Evolutionary conservation across 1,140 invertebrate species (phyloP), one percentile per base, ranked within the genome.

Genomic region (Metaphire vulgaris): DNA sequence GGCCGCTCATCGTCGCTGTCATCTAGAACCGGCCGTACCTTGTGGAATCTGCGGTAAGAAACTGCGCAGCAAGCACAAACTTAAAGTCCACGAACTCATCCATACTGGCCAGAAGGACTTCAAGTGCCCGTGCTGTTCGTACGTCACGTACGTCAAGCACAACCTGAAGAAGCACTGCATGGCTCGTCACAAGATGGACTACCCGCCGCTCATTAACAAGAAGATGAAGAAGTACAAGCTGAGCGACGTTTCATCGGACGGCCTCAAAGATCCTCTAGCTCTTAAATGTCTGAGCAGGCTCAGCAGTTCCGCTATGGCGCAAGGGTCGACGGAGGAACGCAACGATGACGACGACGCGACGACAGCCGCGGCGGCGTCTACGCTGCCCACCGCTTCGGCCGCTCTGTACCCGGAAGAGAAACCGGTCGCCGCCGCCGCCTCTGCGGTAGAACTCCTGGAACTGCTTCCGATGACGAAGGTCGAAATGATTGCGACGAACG

Each of bases 21-120:
- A 75, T 33, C 21, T 30, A 33, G 65, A 75, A 30, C 56, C 30
- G 16, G 32, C 67, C 29, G 34, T 75, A 28, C 33, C 66, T 16
- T 75, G 74, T 75, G 64, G 30, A n/a, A 32, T 28, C n/a, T 75
- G 74, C 31, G 30, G 65, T 21, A 75, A 75, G 66, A 75, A 75
- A 34, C 65, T 75, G n/a, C 34, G 34, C 28, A 68, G 65, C 66
- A 66, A 32, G 67, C 74, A 75, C 66, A 75, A 75, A 68, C 66
- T 75, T 2, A 26, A 32, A 29, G 31, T 34, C 21, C 74, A 75
- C 74, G 33, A 32, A 33, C n/a, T 68, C 6, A 34, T 75, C n/a
- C 74, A 75, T 64, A 75, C 74, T 30, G 74, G 74, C n/a, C 33
- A 66, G 30, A 75, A 75, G 33, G 66, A 75, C 14, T 75, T 68